Conservation (phyloP, 1,140 invertebrate genomes). For the Laupala kohalensis region DNA sequence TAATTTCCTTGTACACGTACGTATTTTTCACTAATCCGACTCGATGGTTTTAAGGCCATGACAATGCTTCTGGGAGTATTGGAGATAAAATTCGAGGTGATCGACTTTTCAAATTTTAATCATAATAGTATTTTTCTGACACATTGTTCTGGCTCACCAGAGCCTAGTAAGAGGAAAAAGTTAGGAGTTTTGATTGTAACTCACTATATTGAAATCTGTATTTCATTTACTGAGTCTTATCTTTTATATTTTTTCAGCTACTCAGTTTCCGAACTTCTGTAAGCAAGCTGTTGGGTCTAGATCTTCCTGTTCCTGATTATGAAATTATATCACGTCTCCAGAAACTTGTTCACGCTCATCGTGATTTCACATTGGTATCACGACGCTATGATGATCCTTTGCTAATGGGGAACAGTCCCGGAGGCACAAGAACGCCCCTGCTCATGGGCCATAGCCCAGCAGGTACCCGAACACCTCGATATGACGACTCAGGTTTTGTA, state of each 20-base stretch:
- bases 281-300: constrained; percentile 46
- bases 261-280: constrained; percentile 55
- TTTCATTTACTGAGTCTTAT: too few relatives aligned
- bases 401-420: constrained; percentile 13
- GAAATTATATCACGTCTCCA: constrained; percentile 60
- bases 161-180: too few relatives aligned
- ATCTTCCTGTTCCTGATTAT: constrained; percentile 56
- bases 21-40: too few relatives aligned
- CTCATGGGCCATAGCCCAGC: constrained; percentile 1
- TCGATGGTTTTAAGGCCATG: too few relatives aligned
- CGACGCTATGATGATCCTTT: constrained; percentile 44
- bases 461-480: constrained; percentile 9
- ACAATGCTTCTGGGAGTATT: too few relatives aligned
- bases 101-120: too few relatives aligned
- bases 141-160: too few relatives aligned
- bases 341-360: constrained; percentile 60
- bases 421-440: constrained; percentile 4
- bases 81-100: too few relatives aligned
- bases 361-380: constrained; percentile 61
- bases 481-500: constrained; percentile 21
- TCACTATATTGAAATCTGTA: too few relatives aligned
- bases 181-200: too few relatives aligned
- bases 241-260: constrained; percentile 27
- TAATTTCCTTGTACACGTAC: too few relatives aligned
- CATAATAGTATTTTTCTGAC: too few relatives aligned